These are phyloP conservation scores for Diprion similis DNA, from an alignment of 1,140 invertebrate species.

Conservation along the genomic window DNA sequence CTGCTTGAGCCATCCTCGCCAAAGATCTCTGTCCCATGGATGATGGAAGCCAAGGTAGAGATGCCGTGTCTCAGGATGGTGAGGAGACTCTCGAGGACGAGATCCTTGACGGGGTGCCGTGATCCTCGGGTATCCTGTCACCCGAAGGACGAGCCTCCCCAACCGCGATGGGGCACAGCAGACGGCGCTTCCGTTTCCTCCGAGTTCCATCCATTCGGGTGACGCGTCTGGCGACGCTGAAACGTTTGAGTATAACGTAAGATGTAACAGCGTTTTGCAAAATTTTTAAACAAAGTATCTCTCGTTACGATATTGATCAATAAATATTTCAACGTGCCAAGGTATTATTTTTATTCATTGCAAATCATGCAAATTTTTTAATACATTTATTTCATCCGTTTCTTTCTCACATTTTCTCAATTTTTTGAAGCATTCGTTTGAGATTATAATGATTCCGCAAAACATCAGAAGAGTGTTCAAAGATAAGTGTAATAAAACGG, in stretches of 20 bases:
- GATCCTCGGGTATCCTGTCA: conserved; percentile 56
- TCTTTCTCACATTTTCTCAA: too few species aligned
- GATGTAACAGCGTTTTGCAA: background rate
- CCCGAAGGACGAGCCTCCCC: conserved; percentile 60
- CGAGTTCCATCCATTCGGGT: conserved; percentile 58
- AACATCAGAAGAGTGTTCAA: too few species aligned
- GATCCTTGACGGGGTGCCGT: conserved; percentile 26
- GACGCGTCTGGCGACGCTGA: conserved; percentile 49
- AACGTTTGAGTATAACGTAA: background rate
- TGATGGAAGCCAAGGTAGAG: conserved; percentile 70
- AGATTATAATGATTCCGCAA: too few species aligned
- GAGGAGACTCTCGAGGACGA: conserved; percentile 38
- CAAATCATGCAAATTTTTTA: too few species aligned
- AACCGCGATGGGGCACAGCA: conserved; percentile 56
- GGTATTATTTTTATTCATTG: too few species aligned
- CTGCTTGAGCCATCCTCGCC: conserved; percentile 69
- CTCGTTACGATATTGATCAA: too few species aligned
- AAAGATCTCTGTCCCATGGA: conserved; percentile 70
- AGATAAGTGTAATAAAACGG: too few species aligned
- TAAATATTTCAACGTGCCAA: too few species aligned
- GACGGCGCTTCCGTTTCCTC: conserved; percentile 49
- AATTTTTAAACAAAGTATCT: too few species aligned
- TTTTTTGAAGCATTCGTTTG: too few species aligned
- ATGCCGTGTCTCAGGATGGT: conserved; percentile 53
- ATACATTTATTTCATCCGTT: too few species aligned